Evolutionary conservation across 1,140 invertebrate species (phyloP).

Genomic region (Heliconius hermathena): DNA sequence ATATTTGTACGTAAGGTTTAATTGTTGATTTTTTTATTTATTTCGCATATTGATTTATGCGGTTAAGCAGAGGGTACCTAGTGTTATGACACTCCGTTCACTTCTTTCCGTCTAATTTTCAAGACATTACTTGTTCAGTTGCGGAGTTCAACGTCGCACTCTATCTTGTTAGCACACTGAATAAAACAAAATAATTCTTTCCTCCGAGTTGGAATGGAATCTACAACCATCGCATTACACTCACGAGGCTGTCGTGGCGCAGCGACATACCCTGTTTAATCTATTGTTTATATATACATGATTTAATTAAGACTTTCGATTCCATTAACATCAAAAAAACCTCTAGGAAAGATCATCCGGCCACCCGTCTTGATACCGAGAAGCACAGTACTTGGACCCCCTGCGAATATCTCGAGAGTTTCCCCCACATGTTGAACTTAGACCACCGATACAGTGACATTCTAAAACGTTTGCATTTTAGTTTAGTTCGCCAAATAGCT

Average conservation of each 20-base stretch:
- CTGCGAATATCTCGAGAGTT: constrained; percentile 32
- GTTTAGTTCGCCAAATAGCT: neutral
- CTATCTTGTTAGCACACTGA: too few species aligned
- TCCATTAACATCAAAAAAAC: neutral
- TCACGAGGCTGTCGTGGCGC: too few species aligned
- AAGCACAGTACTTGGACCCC: constrained; percentile 15
- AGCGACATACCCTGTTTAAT: neutral
- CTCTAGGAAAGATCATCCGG: neutral
- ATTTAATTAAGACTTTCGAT: neutral
- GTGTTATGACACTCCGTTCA: too few species aligned
- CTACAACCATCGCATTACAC: neutral
- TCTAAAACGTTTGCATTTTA: constrained; percentile 13
- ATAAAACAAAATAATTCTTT: too few species aligned
- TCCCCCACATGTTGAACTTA: constrained; percentile 18
- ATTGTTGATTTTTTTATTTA: too few species aligned
- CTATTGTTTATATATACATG: neutral
- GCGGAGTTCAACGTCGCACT: too few species aligned
- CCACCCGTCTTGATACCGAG: constrained; percentile 33
- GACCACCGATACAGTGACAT: constrained; percentile 26
- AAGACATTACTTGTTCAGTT: too few species aligned
- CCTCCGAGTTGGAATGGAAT: too few species aligned
- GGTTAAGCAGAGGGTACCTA: too few species aligned
- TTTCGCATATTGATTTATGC: too few species aligned
- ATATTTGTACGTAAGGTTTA: too few species aligned
- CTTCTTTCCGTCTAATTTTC: too few species aligned